Evolutionary conservation across 2,797 vertebrate species (phyloP).

Genomic region (Craterocephalus amniculus): DNA sequence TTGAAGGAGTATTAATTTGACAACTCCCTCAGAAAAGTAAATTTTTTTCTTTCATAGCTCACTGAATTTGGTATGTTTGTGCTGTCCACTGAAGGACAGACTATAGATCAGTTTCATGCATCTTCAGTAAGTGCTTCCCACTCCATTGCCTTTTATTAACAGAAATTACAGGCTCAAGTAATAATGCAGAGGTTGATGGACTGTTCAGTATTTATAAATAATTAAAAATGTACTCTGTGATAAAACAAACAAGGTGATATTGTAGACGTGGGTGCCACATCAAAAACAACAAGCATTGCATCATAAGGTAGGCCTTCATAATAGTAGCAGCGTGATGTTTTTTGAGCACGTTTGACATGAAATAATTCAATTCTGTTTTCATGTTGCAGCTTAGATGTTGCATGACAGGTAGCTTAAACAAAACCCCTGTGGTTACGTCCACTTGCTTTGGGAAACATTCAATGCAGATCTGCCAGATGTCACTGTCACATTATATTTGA

Average conservation of each 20-base stretch:
- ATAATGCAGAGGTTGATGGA: conserved; percentile 41
- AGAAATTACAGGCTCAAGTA: conserved; percentile 39
- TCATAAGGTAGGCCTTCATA: not conserved
- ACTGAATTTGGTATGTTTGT: conserved; percentile 3
- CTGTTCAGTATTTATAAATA: conserved; percentile 36
- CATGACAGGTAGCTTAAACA: not conserved
- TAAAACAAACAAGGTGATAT: conserved; percentile 6
- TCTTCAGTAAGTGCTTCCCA: conserved; percentile 47
- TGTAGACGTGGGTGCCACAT: conserved; percentile 1
- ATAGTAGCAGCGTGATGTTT: too few species aligned
- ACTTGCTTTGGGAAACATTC: not conserved
- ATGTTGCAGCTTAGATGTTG: not conserved
- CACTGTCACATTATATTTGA: not conserved
- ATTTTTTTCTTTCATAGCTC: not conserved
- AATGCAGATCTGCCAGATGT: not conserved
- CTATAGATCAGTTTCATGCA: conserved; percentile 39
- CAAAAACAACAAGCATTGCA: conserved; percentile 6
- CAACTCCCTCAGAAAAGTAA: not conserved
- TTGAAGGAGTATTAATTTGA: too few species aligned
- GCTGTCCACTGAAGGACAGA: conserved; percentile 1
- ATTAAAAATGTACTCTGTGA: conserved; percentile 36
- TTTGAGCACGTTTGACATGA: too few species aligned
- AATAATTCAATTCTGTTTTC: too few species aligned
- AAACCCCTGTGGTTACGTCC: not conserved
- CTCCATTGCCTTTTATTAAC: conserved; percentile 56